Percentiles rank a stretch among this genome's conserved stretches.
Evolutionary conservation across 92 coral and sea anemone genomes (phyloP).

Genomic region (Epizoanthus rinbou): DNA sequence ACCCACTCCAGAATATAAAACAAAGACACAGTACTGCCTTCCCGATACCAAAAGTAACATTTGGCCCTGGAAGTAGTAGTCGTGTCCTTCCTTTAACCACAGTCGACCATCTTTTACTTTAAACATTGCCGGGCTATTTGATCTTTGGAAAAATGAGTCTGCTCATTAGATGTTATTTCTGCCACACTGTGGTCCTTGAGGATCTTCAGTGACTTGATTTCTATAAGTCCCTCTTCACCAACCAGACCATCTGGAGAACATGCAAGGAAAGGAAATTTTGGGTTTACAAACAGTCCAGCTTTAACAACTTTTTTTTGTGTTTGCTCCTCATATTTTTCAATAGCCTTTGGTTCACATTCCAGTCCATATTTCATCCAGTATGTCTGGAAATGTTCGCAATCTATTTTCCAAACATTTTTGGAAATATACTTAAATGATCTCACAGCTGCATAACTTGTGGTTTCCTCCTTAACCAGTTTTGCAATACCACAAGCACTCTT

Average conservation of each 20-base stretch:
- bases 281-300: constrained; percentile 51
- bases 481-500: constrained; percentile 44
- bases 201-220: constrained; percentile 53
- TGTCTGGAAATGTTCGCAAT: background rate
- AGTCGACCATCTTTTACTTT: constrained; percentile 30
- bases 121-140: constrained; percentile 49
- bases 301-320: constrained; percentile 18
- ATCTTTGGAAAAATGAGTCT: constrained; percentile 21
- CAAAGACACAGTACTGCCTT: constrained; percentile 50
- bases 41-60: constrained; percentile 51
- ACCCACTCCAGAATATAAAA: constrained; percentile 53
- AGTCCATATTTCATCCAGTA: constrained; percentile 38
- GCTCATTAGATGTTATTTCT: constrained; percentile 7
- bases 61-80: constrained; percentile 52
- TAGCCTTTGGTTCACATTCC: constrained; percentile 29
- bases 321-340: constrained; percentile 31
- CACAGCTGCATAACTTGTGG: constrained; percentile 11
- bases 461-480: background rate
- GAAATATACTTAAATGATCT: constrained; percentile 23
- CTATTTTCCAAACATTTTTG: constrained; percentile 38
- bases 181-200: background rate
- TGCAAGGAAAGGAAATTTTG: constrained; percentile 43
- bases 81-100: constrained; percentile 35
- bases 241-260: constrained; percentile 27
- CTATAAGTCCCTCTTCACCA: background rate